Base-by-base conservation (phyloP, 2,888 invertebrate genomes). In the Parnassius mnemosyne region DNA sequence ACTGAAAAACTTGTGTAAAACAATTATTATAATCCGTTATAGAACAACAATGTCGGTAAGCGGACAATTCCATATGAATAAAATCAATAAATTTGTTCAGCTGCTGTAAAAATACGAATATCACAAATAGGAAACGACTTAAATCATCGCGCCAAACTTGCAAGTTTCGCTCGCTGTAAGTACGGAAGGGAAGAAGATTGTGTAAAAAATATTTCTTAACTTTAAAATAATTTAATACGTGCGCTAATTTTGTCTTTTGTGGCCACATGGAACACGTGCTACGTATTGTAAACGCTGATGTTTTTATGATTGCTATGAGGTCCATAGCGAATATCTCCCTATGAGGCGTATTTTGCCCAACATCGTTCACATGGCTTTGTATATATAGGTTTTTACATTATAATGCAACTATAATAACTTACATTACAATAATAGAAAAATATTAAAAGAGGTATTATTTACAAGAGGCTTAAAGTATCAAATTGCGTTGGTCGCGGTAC, bases 381-480 rank as follows among this genome's bases (percentile, higher is more conserved):
- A 3, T 20, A 7, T 34, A 34, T 1, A 34, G 7, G 34, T 34
- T 34, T 34, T 34, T 34, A 34, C 49, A 57, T 20, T 20, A 2
- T 50, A 62, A 53, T 20, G 41, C 47, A 57, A 62, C 61, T 62
- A 57, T 62, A 51, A 13, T 54, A 65, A 68, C 52, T 64, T 67
- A 65, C 52, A 60, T 66, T 69, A 67, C 52, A 60, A 68, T 63
- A 68, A 69, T 73, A 74, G 71, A 72, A 73, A 73, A 72, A 71
- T 74, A 73, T 70, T 70, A 71, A 71, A 61, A 71, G 58, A 62
- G 70, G 65, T 63, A 54, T 49, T 73, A 74, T 73, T 65, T 73
- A 74, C 73, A 74, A 13, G 65, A 69, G 62, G 41, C 44, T 50
- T 44, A 53, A 58, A 34, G n/a, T 54, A 58, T 62, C 42, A 53